phyloP scores from a whole-genome alignment of 2,888 invertebrate species.

The Eurytoma californica region DNA sequence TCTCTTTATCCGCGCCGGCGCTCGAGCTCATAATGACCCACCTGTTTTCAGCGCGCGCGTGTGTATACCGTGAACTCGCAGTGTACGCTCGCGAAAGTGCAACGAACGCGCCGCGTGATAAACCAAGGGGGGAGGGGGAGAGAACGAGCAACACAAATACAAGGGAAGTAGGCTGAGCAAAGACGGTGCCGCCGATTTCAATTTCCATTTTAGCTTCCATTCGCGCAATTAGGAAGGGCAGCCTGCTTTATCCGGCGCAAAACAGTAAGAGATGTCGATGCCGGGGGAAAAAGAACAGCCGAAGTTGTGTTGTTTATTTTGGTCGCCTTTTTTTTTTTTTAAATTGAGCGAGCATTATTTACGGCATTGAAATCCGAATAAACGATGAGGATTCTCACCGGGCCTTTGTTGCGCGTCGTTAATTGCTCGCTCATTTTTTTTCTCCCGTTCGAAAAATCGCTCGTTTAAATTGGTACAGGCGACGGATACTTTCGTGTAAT shows the following conservation, averaged over 20 bases:
- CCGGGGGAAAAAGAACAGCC: neutral
- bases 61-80: slow-evolving; percentile 15
- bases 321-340: neutral
- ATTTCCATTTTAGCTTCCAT: neutral
- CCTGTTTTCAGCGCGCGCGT: slow-evolving; percentile 59
- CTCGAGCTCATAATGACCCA: slow-evolving; percentile 62
- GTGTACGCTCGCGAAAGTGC: slow-evolving; percentile 24
- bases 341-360: slow-evolving; percentile 2
- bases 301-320: neutral
- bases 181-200: slow-evolving; percentile 15
- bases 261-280: too few species aligned
- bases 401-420: neutral
- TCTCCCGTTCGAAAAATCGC: neutral
- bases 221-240: neutral
- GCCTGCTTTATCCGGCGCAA: too few species aligned
- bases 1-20: slow-evolving; percentile 36
- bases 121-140: neutral
- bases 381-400: neutral
- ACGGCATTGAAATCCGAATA: neutral
- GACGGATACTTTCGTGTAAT: slow-evolving; percentile 11
- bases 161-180: neutral
- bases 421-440: neutral
- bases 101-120: neutral
- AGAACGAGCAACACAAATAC: neutral
- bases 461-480: slow-evolving; percentile 11